phyloP scores from a whole-genome alignment of 64 coral and sea anemone species.

The Pachyseris speciosa region DNA sequence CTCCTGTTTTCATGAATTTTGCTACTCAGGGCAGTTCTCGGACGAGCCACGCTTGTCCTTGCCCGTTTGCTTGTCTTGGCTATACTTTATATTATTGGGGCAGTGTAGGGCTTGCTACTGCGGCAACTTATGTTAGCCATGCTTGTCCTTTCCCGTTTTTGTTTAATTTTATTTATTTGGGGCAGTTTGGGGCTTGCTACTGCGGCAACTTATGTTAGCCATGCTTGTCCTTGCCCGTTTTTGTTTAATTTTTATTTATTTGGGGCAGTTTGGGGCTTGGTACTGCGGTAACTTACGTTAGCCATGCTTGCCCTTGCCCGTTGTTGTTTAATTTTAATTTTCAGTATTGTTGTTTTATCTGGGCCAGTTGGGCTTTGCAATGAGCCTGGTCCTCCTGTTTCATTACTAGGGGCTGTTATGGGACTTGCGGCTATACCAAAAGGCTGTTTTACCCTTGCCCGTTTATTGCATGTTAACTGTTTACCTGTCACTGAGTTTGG shows the following conservation, averaged over 20 bases:
- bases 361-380: background rate
- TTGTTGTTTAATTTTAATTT: background rate
- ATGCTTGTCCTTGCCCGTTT: constrained; percentile 13
- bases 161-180: background rate
- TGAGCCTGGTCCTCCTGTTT: constrained; percentile 3
- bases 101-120: background rate
- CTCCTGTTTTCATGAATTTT: background rate
- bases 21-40: background rate
- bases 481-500: no score
- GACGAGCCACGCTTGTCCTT: constrained; percentile 11
- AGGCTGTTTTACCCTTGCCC: no score
- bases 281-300: background rate
- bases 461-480: no score
- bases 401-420: no score
- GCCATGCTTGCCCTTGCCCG: constrained; percentile 22
- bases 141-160: background rate
- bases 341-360: no score
- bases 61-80: background rate
- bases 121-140: background rate
- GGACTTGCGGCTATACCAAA: no score
- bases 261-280: background rate
- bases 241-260: background rate
- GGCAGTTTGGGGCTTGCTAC: background rate
- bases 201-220: background rate
- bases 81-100: background rate